Evolutionary conservation across 2,113 vertebrate genomes (phyloP), one percentile per base, ranked within the genome.

Genomic region (Pogona vitticeps): DNA sequence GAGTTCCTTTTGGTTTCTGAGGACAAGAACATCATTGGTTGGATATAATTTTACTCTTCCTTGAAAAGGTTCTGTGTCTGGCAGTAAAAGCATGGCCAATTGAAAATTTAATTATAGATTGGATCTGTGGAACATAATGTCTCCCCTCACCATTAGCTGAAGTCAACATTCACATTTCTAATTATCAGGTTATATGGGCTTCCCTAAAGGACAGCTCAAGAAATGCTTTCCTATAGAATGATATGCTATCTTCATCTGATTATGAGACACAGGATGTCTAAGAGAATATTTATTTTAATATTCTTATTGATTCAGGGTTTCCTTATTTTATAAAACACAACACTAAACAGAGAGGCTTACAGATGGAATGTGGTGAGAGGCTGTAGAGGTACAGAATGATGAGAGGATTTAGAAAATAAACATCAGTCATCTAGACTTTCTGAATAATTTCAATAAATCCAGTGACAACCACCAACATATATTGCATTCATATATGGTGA

Each of bases 101-200:
- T 80, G 61, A 58, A 80, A 80, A 80, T 67, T 28, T 36, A 65
- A 80, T 42, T 65, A 80, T 63, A 80, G 79, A 65, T 80, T 52
- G 40, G 79, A 18, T 59, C 33, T 73, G 59, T 83, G 15, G 38
- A 83, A 82, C 56, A 33, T 82, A 68, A 82, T 23, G 42, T 33
- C 42, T 72, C 14, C 68, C 82, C 2, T 14, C 56, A 2, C 79
- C 65, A 75, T 83, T 83, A 56, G 70, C 36, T 83, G 70, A 28
- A 83, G 14, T 83, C 36, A 83, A 20, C 73, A 75, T 40, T 61
- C 71, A 40, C 14, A 15, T 31, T n/a, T 40, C 56, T 40, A 42
- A 75, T 63, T 84, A 61, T 61, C 36, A 28, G 36, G 56, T 20
- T 84, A 84, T 84, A 40, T 75, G 23, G 3, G 36, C 31, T 84